phyloP scores from a whole-genome alignment of 2,888 invertebrate genomes.

The Lasioglossum villosulum region DNA sequence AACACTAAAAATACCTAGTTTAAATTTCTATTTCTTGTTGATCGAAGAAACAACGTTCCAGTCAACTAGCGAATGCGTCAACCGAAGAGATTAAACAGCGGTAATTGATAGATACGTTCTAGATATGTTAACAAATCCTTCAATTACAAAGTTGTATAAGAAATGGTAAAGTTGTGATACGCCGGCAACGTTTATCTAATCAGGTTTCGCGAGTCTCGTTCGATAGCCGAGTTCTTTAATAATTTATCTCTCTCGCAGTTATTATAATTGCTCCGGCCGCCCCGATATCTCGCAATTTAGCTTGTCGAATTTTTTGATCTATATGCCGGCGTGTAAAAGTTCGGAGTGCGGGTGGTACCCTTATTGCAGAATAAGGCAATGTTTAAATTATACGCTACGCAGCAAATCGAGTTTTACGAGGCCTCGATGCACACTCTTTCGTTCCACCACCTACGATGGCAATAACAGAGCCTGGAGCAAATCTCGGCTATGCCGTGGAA shows the following conservation, averaged over 20 bases:
- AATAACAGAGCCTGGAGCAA: constrained; percentile 72
- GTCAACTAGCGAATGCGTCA: neutral
- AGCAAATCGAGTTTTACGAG: constrained; percentile 78
- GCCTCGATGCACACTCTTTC: constrained; percentile 65
- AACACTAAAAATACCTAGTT: neutral
- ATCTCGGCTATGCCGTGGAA: constrained; percentile 58
- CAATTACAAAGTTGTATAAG: neutral
- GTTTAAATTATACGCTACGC: constrained; percentile 80
- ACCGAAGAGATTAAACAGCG: neutral
- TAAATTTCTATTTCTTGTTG: neutral
- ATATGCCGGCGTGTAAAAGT: constrained; percentile 34
- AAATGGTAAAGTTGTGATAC: neutral
- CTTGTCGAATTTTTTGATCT: neutral
- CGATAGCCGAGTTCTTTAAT: neutral
- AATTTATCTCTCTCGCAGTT: neutral
- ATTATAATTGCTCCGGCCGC: neutral
- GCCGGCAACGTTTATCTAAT: neutral
- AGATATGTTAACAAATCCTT: neutral
- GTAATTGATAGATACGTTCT: constrained; percentile 1
- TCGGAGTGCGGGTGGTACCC: constrained; percentile 67
- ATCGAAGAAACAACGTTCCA: neutral
- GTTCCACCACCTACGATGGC: constrained; percentile 75
- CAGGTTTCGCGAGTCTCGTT: neutral
- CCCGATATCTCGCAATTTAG: neutral
- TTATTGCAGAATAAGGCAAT: constrained; percentile 76